Evolutionary conservation across 2,797 vertebrate species (phyloP), one percentile per base, ranked within the genome.

Genomic region (Amphiprion clarkii): DNA sequence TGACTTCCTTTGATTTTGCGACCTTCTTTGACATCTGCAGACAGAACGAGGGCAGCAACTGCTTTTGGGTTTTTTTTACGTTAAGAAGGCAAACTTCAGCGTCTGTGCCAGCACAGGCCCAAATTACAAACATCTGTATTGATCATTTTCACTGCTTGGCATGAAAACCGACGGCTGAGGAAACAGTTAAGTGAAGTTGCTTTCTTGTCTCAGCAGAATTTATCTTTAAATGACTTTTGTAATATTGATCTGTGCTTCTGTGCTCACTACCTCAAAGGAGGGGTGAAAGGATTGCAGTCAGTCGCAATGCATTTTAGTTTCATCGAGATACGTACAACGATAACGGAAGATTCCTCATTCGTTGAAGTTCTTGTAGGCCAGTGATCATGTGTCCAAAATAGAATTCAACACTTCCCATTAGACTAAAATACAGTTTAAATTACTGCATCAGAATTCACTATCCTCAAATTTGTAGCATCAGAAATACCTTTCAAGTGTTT

Each of bases 21-120:
- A 89, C 92, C 92, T 89, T 87, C 71, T 92, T 92, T 87, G 78
- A 91, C 92, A 90, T 92, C 91, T 93, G 91, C 77, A 90, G 67
- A 63, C 72, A 75, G 58, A 92, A 90, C 36, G 56, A 23, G 86
- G 81, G 36, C 87, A 86, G 81, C 83, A 74, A 66, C 56, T 31
- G 61, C 65, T 74, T 74, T 36, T 60, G 17, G 54, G 46, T 17
- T 8, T 16, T 51, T 23, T 29, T 8, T 55, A 55, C 53, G 8
- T 73, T 65, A 56, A 57, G 58, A 70, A 71, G 68, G 54, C 6
- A 67, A 64, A 56, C 16, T n/a, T 56, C 12, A 58, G 54, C 5
- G 11, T 67, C 65, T 36, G 62, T 54, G 56, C 36, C 70, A 64
- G 36, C 33, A 0, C 27, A 39, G 78, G 56, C 79, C 56, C 2